A percentile compares a stretch with the other conserved stretches of the same genome.
phyloP scores from a whole-genome alignment of 2,113 vertebrate species.

The Edolisoma coerulescens region DNA sequence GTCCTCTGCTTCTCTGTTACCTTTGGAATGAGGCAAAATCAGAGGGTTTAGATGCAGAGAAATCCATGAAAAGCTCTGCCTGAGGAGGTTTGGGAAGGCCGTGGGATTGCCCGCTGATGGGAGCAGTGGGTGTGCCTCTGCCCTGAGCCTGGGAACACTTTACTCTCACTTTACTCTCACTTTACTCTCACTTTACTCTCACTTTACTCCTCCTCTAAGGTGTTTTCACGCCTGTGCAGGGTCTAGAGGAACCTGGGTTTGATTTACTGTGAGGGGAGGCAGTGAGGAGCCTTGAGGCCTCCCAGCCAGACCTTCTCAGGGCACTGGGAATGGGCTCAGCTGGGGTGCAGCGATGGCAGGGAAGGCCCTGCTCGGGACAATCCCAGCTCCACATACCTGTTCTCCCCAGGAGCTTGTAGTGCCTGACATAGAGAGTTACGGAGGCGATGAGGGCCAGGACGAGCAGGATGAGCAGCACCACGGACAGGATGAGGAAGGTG shows the following conservation, averaged over 20 bases:
- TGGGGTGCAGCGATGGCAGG: background rate
- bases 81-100: background rate
- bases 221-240: background rate
- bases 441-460: background rate
- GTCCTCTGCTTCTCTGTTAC: background rate
- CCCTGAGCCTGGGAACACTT: background rate
- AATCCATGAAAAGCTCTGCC: background rate
- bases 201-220: background rate
- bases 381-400: conserved; percentile 2
- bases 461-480: background rate
- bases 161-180: background rate
- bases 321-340: background rate
- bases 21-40: background rate
- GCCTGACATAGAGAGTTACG: background rate
- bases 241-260: background rate
- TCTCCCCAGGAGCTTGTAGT: background rate
- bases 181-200: background rate
- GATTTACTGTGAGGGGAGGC: background rate
- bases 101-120: background rate
- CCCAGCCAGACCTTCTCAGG: background rate
- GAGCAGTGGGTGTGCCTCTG: background rate
- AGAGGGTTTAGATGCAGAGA: background rate
- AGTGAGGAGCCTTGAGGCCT: background rate
- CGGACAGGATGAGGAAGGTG: background rate
- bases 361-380: background rate